phyloP scores from a whole-genome alignment of 2,113 vertebrate genomes.

The Callithrix jacchus region DNA sequence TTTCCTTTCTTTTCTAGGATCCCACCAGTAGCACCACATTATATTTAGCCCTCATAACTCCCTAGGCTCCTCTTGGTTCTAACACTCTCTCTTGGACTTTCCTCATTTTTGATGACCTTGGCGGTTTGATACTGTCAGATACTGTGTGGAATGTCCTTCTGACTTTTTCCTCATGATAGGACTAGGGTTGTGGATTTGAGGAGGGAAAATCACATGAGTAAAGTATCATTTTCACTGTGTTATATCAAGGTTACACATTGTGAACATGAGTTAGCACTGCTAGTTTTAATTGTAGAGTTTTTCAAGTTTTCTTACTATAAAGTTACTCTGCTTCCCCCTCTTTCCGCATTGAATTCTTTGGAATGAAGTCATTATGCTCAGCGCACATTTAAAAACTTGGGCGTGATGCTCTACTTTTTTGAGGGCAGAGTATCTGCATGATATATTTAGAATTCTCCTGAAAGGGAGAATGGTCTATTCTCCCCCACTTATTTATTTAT shows the following conservation, averaged over 20 bases:
- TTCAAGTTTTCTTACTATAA: not conserved
- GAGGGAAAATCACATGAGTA: not conserved
- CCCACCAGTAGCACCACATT: not conserved
- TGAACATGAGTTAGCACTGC: not conserved
- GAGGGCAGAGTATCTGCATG: not conserved
- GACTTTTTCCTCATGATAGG: not conserved
- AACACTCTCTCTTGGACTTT: not conserved
- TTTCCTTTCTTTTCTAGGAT: not conserved
- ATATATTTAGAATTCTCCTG: not conserved
- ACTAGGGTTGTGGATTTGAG: not conserved
- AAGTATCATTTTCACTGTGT: not conserved
- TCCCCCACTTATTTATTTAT: not conserved
- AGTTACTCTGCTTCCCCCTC: too few species aligned
- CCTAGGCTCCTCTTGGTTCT: not conserved
- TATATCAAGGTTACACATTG: too few species aligned
- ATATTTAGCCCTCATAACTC: not conserved
- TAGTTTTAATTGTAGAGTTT: not conserved
- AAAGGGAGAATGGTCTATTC: not conserved
- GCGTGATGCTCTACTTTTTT: not conserved
- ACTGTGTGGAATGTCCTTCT: not conserved
- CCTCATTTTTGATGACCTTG: not conserved
- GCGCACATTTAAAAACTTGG: not conserved
- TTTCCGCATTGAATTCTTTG: not conserved
- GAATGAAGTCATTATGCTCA: not conserved
- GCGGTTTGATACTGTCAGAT: not conserved